Evolutionary conservation across 1,140 invertebrate species (phyloP), one percentile per base, ranked within the genome.

Genomic region (Bacillus rossius): DNA sequence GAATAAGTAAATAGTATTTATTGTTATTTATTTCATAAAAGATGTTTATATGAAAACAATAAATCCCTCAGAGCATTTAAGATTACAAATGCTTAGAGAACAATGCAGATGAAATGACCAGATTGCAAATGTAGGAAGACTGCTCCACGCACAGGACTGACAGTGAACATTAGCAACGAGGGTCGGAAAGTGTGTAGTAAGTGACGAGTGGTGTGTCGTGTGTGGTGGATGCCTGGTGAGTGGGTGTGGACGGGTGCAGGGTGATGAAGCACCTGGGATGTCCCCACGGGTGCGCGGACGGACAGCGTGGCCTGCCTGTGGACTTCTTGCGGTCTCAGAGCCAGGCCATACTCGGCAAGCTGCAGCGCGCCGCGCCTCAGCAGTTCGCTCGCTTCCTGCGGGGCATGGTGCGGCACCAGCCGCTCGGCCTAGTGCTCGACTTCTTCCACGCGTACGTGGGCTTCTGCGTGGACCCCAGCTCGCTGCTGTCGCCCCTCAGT

Each of bases 401-500:
- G 57, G 81, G 87, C 42, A 87, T 93, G 74, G 85, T 97, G 0
- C 84, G 83, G 47, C 81, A 80, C 3, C 84, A 88, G 26, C 81
- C 89, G 0, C 75, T 98, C 19, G 75, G 84, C 2, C 92, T 95
- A 51, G 82, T 97, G 10, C 72, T 99, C 2, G 95, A 98, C 67
- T 92, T 97, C 68, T 88, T 99, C 43, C 97, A 99, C 73, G 84
- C 94, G 4, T 94, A 97, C 66, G 82, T 97, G 38, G 94, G 93
- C 16, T 99, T 95, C 72, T 99, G 97, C 75, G 82, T 92, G 47
- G 95, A 98, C 74, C 90, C 92, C 23, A 84, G 84, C 60, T 84
- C 86, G 3, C 77, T 93, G 60, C 73, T 94, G 2, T 94, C 91
- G 16, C 91, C 91, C 19, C 75, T 91, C 69, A 91, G 91, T 93